Percentiles rank a stretch among this genome's conserved stretches.
These are phyloP conservation scores for Plumapathes pennacea DNA, from an alignment of 92 coral and sea anemone species.

Conservation along the genomic window DNA sequence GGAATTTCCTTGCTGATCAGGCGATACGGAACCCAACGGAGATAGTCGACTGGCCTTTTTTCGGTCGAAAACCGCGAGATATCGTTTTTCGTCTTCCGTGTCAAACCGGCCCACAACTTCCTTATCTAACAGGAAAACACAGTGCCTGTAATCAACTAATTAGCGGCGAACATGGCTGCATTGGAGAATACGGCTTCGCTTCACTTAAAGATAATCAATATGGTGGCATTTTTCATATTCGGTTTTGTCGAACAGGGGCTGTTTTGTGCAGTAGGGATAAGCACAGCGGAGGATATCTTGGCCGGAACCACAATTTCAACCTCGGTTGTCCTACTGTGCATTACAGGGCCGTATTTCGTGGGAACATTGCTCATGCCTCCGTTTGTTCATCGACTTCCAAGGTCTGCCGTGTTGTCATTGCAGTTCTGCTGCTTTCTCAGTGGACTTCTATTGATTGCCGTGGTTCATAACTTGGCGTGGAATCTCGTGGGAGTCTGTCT, in stretches of 20 bases:
- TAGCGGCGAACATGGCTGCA: no score
- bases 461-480: background rate
- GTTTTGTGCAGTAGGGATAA: background rate
- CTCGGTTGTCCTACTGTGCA: background rate
- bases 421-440: background rate
- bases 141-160: no score
- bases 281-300: constrained; percentile 1
- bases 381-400: background rate
- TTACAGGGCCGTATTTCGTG: background rate
- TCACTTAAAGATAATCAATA: no score
- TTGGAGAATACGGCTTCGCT: no score
- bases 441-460: background rate
- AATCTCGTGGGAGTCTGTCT: background rate
- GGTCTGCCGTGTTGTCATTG: background rate
- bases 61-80: no score
- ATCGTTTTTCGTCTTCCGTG: no score
- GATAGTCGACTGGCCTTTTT: no score
- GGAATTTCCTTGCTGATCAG: no score
- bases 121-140: no score
- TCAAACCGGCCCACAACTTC: no score
- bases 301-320: constrained; percentile 2
- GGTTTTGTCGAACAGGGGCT: background rate
- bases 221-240: constrained; percentile 2
- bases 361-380: background rate
- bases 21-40: no score